These are phyloP conservation scores for Bos javanicus DNA, from an alignment of 2,113 vertebrate species.

Conservation along the genomic window DNA sequence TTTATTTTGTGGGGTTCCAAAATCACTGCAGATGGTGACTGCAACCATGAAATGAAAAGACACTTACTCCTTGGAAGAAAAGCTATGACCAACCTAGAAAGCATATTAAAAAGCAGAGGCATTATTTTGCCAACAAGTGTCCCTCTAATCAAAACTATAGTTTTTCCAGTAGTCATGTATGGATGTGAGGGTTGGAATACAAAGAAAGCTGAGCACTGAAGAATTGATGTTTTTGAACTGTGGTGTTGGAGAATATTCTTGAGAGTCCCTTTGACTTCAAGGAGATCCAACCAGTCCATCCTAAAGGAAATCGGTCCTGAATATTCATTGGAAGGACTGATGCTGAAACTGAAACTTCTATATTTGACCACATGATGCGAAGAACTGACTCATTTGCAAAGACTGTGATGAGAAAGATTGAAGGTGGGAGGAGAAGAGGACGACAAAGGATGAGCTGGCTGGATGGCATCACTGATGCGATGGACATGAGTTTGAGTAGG, in stretches of 20 bases:
- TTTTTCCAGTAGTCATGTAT: neutral
- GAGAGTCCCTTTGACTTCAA: neutral
- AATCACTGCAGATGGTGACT: neutral
- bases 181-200: neutral
- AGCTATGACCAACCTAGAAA: neutral
- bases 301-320: neutral
- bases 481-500: neutral
- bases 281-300: neutral
- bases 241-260: neutral
- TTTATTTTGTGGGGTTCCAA: neutral
- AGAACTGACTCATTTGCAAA: neutral
- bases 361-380: neutral
- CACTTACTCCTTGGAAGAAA: neutral
- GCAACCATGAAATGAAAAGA: neutral
- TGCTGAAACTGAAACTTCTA: neutral
- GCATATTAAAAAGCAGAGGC: neutral
- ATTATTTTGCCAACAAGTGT: neutral
- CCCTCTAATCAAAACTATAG: neutral
- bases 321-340: neutral
- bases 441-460: neutral
- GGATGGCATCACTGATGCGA: neutral
- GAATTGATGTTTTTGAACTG: neutral
- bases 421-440: neutral
- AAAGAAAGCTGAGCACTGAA: neutral
- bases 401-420: neutral